Conservation (phyloP, 2,888 invertebrate species). For the Enchytraeus crypticus region DNA sequence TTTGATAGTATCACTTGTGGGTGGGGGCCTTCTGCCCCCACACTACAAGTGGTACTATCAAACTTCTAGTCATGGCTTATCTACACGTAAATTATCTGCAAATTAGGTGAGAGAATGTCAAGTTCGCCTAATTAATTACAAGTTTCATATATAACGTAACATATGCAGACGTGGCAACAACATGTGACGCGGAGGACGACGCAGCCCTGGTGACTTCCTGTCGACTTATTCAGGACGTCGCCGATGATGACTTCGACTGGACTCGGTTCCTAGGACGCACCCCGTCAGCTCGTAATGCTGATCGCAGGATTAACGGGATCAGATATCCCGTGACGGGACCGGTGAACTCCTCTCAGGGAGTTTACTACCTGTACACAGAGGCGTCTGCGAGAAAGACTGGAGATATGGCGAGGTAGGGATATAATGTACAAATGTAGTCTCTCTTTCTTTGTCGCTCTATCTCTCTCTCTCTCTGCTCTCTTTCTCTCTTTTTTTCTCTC, state of each 20-base stretch:
- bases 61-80: no score
- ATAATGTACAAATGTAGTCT: not conserved
- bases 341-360: conserved; percentile 11
- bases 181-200: not conserved
- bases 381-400: conserved; percentile 50
- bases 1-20: no score
- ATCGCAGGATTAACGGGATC: conserved; percentile 3
- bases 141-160: no score
- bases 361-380: conserved; percentile 41
- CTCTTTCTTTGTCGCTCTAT: no score
- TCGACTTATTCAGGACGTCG: conserved; percentile 32
- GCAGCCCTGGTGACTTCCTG: not conserved
- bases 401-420: conserved; percentile 20
- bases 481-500: no score
- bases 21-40: no score
- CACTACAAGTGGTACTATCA: no score
- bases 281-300: conserved; percentile 1
- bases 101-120: no score
- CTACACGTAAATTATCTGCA: no score
- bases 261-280: conserved; percentile 1
- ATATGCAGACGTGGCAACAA: not conserved
- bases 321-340: conserved; percentile 24
- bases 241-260: conserved; percentile 30
- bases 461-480: no score
- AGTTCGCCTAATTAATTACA: no score